Conservation (phyloP, 2,888 invertebrate genomes). For the Julus scanicus region DNA sequence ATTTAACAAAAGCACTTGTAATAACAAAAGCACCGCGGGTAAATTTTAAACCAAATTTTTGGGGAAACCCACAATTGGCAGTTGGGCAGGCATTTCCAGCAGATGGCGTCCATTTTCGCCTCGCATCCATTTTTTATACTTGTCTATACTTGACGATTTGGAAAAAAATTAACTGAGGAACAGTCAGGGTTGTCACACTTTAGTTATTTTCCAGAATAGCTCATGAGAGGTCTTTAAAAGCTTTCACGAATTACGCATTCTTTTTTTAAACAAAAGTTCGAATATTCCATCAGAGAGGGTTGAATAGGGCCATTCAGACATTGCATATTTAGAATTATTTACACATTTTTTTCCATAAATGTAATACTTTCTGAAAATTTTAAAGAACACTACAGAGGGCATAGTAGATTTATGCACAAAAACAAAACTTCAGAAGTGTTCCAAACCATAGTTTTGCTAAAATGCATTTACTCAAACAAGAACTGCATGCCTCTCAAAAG, state of each 20-base stretch:
- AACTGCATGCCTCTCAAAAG: too few relatives aligned
- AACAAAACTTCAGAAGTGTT: too few relatives aligned
- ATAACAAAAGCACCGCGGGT: background rate
- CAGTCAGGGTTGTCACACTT: constrained; percentile 38
- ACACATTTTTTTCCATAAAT: too few relatives aligned
- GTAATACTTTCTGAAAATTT: too few relatives aligned
- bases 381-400: too few relatives aligned
- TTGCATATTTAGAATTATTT: too few relatives aligned
- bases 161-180: background rate
- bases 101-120: constrained; percentile 8
- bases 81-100: constrained; percentile 18
- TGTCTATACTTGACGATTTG: background rate
- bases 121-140: background rate
- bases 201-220: background rate
- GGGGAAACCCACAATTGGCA: background rate
- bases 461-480: too few relatives aligned
- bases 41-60: background rate
- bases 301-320: too few relatives aligned
- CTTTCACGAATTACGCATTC: background rate
- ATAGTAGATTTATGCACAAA: too few relatives aligned
- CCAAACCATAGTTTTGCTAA: too few relatives aligned
- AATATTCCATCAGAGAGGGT: too few relatives aligned
- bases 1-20: background rate
- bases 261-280: too few relatives aligned
- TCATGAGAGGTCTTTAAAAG: background rate